A percentile compares a stretch with the other conserved stretches of the same genome.
phyloP scores from a whole-genome alignment of 2,888 invertebrate genomes.

The Macaria liturata region DNA sequence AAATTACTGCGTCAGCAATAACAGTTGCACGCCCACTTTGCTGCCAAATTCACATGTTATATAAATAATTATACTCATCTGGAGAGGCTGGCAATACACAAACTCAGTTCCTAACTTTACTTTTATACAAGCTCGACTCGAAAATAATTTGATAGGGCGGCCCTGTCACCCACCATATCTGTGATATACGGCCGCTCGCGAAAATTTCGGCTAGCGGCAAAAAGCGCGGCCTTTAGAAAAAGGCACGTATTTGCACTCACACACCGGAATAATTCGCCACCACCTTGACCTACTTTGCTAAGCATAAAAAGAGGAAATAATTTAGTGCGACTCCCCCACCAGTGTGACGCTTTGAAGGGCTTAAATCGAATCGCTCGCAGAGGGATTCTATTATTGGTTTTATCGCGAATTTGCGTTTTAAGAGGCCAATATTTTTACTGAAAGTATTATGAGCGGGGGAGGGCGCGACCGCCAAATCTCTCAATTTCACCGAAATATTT shows the following conservation, averaged over 20 bases:
- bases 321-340: slow-evolving; percentile 45
- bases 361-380: slow-evolving; percentile 37
- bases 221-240: slow-evolving; percentile 57
- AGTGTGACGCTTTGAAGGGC: slow-evolving; percentile 34
- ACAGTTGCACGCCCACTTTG: too few relatives aligned
- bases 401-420: slow-evolving; percentile 23
- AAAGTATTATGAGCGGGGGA: slow-evolving; percentile 30
- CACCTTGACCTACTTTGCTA: slow-evolving; percentile 63
- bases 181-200: slow-evolving; percentile 14
- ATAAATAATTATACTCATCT: too few relatives aligned
- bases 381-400: slow-evolving; percentile 44
- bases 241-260: slow-evolving; percentile 60
- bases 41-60: too few relatives aligned
- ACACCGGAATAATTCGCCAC: slow-evolving; percentile 61
- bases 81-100: too few relatives aligned
- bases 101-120: background rate
- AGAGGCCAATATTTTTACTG: slow-evolving; percentile 14
- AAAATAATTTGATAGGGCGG: slow-evolving; percentile 11
- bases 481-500: slow-evolving; percentile 5
- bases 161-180: slow-evolving; percentile 12
- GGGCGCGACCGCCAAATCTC: background rate
- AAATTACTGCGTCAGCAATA: too few relatives aligned
- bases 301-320: slow-evolving; percentile 46
- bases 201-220: slow-evolving; percentile 43
- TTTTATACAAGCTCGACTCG: slow-evolving; percentile 1